Percentiles rank a stretch among this genome's conserved stretches.
Conservation (phyloP, 2,888 invertebrate genomes). For the Chorisops tibialis region DNA sequence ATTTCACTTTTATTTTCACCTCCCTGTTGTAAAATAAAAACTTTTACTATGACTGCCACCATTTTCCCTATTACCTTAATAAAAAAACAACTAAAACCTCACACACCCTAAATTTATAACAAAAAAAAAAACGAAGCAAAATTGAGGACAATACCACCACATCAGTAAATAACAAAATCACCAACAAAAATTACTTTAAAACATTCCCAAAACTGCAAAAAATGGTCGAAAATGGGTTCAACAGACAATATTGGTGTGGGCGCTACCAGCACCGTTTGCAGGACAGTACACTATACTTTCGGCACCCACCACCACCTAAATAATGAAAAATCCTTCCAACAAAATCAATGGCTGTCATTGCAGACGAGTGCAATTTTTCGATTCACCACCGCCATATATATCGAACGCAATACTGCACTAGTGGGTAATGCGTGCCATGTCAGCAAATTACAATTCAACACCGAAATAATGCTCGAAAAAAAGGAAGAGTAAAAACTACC, state of each 20-base stretch:
- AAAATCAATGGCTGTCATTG: conserved; percentile 6
- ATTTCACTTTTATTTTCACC: conserved; percentile 9
- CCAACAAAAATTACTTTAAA: conserved; percentile 13
- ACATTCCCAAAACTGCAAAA: not conserved
- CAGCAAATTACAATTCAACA: too few species aligned
- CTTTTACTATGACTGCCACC: not conserved
- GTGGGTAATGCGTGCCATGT: too few species aligned
- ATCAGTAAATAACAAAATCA: conserved; percentile 21
- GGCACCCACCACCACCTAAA: too few species aligned
- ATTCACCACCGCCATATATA: conserved; percentile 11
- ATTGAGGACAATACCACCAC: too few species aligned
- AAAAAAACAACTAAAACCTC: not conserved
- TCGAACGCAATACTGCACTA: too few species aligned
- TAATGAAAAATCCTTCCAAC: conserved; percentile 3
- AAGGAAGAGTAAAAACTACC: too few species aligned
- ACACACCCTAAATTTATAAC: not conserved
- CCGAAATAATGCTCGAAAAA: too few species aligned
- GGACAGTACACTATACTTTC: too few species aligned
- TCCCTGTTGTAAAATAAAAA: not conserved
- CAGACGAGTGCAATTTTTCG: conserved; percentile 14
- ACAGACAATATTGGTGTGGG: not conserved
- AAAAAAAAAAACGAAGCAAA: conserved; percentile 9
- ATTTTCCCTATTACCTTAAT: not conserved
- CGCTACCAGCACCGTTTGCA: too few species aligned
- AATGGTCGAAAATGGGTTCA: conserved; percentile 7